Conservation (phyloP, 2,888 invertebrate genomes). For the Nowickia ferox region DNA sequence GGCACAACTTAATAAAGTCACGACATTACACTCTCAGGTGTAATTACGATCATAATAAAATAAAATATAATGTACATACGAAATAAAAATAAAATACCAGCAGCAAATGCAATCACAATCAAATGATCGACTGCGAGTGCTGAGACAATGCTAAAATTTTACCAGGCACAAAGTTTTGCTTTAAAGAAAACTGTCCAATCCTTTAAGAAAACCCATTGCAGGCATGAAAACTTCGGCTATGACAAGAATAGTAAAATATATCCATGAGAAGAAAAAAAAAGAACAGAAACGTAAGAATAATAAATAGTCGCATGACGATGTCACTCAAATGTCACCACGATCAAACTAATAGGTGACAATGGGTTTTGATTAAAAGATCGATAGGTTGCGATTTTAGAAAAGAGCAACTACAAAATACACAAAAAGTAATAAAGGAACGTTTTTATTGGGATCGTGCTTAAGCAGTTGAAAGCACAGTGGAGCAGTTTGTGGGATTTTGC, state of each 20-base stretch:
- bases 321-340: constrained; percentile 72
- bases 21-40: constrained; percentile 71
- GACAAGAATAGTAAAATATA: constrained; percentile 51
- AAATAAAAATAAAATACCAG: constrained; percentile 4
- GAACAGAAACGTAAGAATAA: constrained; percentile 32
- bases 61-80: not conserved
- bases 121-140: not conserved
- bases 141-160: constrained; percentile 27
- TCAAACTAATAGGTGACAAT: constrained; percentile 73
- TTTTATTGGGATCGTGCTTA: constrained; percentile 48
- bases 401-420: constrained; percentile 21
- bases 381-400: constrained; percentile 64
- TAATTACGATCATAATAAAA: constrained; percentile 72
- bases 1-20: constrained; percentile 72
- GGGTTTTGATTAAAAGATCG: constrained; percentile 72
- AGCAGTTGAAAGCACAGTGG: constrained; percentile 38
- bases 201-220: constrained; percentile 14
- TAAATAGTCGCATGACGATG: constrained; percentile 71
- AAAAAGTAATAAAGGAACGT: constrained; percentile 26
- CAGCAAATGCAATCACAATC: constrained; percentile 25
- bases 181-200: constrained; percentile 22
- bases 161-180: not conserved
- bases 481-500: not conserved
- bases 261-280: not conserved
- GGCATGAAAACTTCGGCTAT: constrained; percentile 33